phyloP scores from a whole-genome alignment of 2,888 invertebrate species.

The Himalopsyche tibetana region DNA sequence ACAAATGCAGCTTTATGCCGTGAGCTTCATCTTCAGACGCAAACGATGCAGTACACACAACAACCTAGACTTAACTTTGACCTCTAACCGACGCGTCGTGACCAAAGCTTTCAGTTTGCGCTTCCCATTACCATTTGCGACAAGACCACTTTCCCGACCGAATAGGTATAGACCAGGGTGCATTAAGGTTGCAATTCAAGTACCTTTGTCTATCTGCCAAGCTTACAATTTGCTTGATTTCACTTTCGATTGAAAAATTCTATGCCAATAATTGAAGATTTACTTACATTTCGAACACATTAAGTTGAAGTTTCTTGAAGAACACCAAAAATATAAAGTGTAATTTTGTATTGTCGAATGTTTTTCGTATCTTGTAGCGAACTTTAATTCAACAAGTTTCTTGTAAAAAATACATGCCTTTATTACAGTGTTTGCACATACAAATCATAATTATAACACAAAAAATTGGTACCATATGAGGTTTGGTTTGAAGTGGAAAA shows the following conservation, averaged over 20 bases:
- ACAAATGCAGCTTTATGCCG: not conserved
- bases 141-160: conserved; percentile 38
- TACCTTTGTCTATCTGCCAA: not conserved
- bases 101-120: conserved; percentile 28
- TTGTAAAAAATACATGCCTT: no score
- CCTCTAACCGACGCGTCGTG: conserved; percentile 6
- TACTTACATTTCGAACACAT: no score
- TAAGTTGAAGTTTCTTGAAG: no score
- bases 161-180: conserved; percentile 23
- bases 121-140: conserved; percentile 19
- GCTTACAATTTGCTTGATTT: not conserved
- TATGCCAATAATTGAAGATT: no score
- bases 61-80: conserved; percentile 31
- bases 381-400: no score
- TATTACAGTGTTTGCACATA: no score
- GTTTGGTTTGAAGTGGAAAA: no score
- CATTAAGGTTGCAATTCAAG: not conserved
- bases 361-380: no score
- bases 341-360: no score
- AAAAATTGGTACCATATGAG: no score
- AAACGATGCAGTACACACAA: not conserved
- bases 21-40: conserved; percentile 1
- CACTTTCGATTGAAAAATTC: not conserved
- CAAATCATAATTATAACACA: no score
- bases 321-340: no score